A percentile compares a stretch with the other conserved stretches of the same genome.
These are phyloP conservation scores for Chitala chitala DNA, from an alignment of 2,113 vertebrate species.

Conservation along the genomic window DNA sequence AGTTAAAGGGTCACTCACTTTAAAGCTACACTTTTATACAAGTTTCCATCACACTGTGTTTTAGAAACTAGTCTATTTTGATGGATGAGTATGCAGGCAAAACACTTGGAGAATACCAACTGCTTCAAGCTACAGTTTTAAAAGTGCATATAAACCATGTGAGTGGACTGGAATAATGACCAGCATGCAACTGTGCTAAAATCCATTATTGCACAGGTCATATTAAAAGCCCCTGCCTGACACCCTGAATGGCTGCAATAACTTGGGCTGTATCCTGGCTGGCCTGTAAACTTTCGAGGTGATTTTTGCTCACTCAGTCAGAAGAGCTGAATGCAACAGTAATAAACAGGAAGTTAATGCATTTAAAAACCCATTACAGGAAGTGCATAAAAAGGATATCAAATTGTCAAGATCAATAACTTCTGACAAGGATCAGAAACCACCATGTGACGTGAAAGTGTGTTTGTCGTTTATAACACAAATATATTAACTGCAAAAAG, in stretches of 20 bases:
- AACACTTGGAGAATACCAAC: no score
- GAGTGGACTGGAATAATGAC: no score
- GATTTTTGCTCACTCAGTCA: slow-evolving; percentile 17
- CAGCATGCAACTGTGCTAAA: no score
- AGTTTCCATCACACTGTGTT: no score
- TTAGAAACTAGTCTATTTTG: no score
- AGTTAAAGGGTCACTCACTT: no score
- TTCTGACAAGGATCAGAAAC: not conserved
- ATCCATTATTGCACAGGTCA: no score
- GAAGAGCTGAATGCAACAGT: not conserved
- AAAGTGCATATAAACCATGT: no score
- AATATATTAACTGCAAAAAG: not conserved
- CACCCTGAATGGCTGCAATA: not conserved
- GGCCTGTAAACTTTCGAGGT: not conserved
- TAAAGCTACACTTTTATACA: no score
- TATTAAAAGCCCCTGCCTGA: not conserved
- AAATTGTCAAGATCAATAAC: not conserved
- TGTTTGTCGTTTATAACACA: not conserved
- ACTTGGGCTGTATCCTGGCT: not conserved
- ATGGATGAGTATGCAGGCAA: no score
- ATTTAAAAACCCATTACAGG: not conserved
- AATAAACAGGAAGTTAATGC: not conserved
- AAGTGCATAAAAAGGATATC: not conserved
- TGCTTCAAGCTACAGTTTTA: no score
- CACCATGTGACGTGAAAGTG: not conserved